phyloP scores from a whole-genome alignment of 1,140 invertebrate species.

The Hesperophylax magnus region DNA sequence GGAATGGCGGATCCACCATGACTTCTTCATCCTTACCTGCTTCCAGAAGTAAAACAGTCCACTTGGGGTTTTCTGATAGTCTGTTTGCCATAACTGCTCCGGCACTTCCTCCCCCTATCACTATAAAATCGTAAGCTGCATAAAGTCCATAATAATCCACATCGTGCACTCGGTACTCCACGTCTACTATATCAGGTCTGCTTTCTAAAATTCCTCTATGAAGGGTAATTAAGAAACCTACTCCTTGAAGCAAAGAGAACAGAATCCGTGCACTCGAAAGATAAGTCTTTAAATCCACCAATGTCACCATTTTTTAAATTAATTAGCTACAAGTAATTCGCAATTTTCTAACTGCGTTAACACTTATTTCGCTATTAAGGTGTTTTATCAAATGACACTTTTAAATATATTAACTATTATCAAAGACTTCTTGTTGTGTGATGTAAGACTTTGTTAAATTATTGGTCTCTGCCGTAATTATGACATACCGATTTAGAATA shows the following conservation, averaged over 20 bases:
- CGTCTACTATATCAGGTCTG: constrained; percentile 79
- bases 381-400: too few relatives aligned
- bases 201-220: constrained; percentile 73
- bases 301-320: background rate
- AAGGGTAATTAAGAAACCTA: constrained; percentile 74
- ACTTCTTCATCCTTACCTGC: constrained; percentile 84
- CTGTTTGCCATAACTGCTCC: constrained; percentile 86
- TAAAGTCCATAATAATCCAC: constrained; percentile 61
- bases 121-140: constrained; percentile 81
- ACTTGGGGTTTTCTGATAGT: constrained; percentile 78
- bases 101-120: constrained; percentile 87
- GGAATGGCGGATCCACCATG: constrained; percentile 80
- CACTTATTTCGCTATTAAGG: too few relatives aligned
- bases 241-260: constrained; percentile 73
- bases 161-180: constrained; percentile 55
- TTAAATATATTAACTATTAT: too few relatives aligned
- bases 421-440: too few relatives aligned
- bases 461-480: too few relatives aligned
- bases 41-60: constrained; percentile 85
- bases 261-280: constrained; percentile 74
- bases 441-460: too few relatives aligned
- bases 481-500: too few relatives aligned
- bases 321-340: background rate
- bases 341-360: background rate
- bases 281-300: constrained; percentile 36